phyloP scores from a whole-genome alignment of 2,888 invertebrate genomes.

The Amphimallon solstitiale region DNA sequence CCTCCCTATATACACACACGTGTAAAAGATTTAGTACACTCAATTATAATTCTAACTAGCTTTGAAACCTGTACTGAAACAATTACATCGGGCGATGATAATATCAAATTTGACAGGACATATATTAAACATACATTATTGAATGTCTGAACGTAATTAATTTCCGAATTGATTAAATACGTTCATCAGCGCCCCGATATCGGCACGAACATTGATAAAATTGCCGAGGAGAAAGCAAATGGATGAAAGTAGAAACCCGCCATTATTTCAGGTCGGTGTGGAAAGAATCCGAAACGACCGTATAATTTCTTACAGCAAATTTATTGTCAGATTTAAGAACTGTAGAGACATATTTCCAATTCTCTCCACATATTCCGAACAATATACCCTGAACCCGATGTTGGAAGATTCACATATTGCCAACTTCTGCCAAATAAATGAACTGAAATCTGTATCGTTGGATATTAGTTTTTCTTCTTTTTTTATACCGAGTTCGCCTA shows the following conservation, averaged over 20 bases:
- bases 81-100: no score
- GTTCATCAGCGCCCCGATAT: background rate
- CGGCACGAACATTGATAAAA: background rate
- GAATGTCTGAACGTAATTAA: no score
- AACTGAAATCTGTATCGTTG: no score
- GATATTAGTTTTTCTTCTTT: no score
- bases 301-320: conserved; percentile 19
- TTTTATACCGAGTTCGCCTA: no score
- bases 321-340: conserved; percentile 23
- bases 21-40: no score
- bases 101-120: no score
- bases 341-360: conserved; percentile 19
- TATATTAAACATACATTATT: no score
- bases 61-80: no score
- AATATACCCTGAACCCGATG: background rate
- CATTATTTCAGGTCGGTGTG: conserved; percentile 16
- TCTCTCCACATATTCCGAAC: conserved; percentile 12
- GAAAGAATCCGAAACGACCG: conserved; percentile 19
- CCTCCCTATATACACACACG: no score
- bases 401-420: background rate
- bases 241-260: conserved; percentile 2
- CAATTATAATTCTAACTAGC: no score
- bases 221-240: background rate
- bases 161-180: background rate
- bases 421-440: no score